Percentiles rank a stretch among this genome's conserved stretches.
These are phyloP conservation scores for Ceratitis capitata DNA, from an alignment of 1,140 invertebrate species.

Conservation along the genomic window DNA sequence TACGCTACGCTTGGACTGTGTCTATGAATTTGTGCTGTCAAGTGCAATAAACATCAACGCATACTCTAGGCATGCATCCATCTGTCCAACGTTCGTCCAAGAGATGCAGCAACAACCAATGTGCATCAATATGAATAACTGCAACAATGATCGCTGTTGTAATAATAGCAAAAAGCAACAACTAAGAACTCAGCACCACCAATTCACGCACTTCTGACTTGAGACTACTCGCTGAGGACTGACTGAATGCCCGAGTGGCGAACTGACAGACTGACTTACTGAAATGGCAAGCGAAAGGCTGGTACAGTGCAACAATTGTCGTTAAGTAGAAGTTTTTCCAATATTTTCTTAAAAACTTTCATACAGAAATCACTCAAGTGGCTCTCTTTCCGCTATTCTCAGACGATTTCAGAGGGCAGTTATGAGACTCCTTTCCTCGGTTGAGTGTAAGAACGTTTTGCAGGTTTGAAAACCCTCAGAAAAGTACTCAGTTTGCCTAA, in stretches of 20 bases:
- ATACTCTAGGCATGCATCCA: neutral
- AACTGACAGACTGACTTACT: neutral
- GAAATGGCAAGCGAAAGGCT: no score
- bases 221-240: slow-evolving; percentile 3
- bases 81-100: neutral
- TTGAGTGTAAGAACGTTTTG: no score
- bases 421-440: no score
- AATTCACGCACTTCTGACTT: slow-evolving; percentile 22
- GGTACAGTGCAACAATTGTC: neutral
- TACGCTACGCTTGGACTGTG: neutral
- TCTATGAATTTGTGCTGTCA: slow-evolving; percentile 13
- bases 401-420: no score
- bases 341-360: no score
- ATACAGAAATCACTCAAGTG: no score
- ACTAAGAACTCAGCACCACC: neutral
- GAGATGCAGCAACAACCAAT: neutral
- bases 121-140: neutral
- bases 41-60: slow-evolving; percentile 24
- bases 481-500: no score
- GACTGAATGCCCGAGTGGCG: neutral
- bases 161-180: neutral
- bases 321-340: neutral
- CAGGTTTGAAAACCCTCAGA: no score
- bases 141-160: neutral
- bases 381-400: no score